Evolutionary conservation across 2,797 vertebrate species (phyloP).

Genomic region (Orientallactaga sibirica): DNA sequence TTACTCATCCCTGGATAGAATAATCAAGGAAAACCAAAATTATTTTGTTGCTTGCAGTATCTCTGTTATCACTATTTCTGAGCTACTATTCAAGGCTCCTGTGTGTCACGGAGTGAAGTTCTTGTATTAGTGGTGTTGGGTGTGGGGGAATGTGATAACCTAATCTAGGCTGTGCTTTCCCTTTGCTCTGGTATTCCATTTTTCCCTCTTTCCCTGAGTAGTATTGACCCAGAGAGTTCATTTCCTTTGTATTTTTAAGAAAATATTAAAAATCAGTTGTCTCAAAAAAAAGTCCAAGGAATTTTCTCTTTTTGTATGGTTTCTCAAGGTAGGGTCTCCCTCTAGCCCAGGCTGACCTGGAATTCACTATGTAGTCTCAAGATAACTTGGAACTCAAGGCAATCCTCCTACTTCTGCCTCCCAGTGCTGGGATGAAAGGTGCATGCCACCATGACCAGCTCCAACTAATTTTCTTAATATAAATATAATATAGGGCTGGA

Average conservation of each 20-base stretch:
- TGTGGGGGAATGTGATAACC: constrained; percentile 77
- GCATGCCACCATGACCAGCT: too few relatives aligned
- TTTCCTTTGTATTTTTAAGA: too few relatives aligned
- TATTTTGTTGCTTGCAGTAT: too few relatives aligned
- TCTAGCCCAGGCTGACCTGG: too few relatives aligned
- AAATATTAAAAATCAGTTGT: neutral
- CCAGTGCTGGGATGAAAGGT: too few relatives aligned
- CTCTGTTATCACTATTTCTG: neutral
- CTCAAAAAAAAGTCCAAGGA: neutral
- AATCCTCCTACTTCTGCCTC: too few relatives aligned
- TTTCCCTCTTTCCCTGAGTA: constrained; percentile 83
- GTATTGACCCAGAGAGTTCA: constrained; percentile 83
- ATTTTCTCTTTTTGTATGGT: too few relatives aligned
- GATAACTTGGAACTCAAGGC: too few relatives aligned
- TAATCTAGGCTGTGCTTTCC: constrained; percentile 84
- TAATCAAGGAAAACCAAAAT: too few relatives aligned
- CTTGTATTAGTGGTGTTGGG: constrained; percentile 77
- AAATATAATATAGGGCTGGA: neutral
- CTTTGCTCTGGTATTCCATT: constrained; percentile 83
- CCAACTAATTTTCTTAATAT: neutral
- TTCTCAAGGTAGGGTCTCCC: too few relatives aligned
- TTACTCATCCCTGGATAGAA: too few relatives aligned
- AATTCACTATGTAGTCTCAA: too few relatives aligned
- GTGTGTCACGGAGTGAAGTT: constrained; percentile 42
- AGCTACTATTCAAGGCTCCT: neutral